Evolutionary conservation across 2,113 vertebrate species (phyloP).

Genomic region (Orientallactaga bullata): DNA sequence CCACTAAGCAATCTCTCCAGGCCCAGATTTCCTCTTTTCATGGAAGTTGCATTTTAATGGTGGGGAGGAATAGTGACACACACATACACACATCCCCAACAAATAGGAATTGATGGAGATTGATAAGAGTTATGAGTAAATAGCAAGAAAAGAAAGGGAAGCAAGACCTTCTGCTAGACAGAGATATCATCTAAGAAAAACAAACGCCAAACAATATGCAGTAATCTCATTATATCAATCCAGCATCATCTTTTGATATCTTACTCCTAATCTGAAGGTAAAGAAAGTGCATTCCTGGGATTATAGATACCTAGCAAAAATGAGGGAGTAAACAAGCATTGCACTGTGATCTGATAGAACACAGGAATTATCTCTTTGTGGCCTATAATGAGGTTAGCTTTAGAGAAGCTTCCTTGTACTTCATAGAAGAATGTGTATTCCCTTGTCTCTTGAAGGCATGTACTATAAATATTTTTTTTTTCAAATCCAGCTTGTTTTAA

Average conservation of each 20-base stretch:
- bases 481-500: no score
- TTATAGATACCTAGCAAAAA: background rate
- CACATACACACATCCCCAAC: background rate
- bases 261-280: background rate
- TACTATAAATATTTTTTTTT: no score
- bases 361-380: no score
- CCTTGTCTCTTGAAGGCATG: no score
- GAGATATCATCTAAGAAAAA: background rate
- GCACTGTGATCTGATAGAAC: no score
- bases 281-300: background rate
- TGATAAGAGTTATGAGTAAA: background rate
- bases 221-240: background rate
- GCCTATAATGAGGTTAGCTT: no score
- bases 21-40: background rate
- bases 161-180: background rate
- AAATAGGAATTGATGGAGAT: background rate
- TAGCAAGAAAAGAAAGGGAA: background rate
- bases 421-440: no score
- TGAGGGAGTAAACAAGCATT: no score
- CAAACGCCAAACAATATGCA: background rate
- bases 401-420: no score
- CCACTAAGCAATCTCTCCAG: no score
- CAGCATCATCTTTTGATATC: background rate
- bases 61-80: background rate
- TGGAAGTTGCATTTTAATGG: background rate